These are phyloP conservation scores for Tor tambroides DNA, from an alignment of 2,113 vertebrate genomes.

Conservation along the genomic window DNA sequence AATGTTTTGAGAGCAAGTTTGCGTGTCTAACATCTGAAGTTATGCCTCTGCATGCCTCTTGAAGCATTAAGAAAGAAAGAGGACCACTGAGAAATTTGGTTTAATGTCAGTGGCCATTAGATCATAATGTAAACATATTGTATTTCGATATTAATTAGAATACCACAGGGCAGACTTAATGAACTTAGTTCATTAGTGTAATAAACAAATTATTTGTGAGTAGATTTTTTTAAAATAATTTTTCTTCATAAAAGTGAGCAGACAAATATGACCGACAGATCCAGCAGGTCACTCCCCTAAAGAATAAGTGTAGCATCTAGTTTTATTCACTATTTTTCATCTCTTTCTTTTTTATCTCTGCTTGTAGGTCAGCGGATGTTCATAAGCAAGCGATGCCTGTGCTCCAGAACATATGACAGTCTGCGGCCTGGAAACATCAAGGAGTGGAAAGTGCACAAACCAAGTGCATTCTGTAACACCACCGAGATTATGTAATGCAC, in stretches of 20 bases:
- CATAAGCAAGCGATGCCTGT: not conserved
- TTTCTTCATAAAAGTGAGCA: not conserved
- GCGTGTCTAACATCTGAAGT: too few relatives aligned
- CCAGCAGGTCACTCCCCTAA: not conserved
- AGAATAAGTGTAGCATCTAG: not conserved
- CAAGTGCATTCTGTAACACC: conserved; percentile 29
- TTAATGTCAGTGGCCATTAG: too few relatives aligned
- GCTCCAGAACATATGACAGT: not conserved
- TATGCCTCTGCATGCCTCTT: too few relatives aligned
- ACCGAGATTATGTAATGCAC: conserved; percentile 44
- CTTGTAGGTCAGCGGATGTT: not conserved
- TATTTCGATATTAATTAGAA: too few relatives aligned
- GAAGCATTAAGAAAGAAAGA: too few relatives aligned
- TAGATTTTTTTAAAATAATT: too few relatives aligned
- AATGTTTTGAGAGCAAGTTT: too few relatives aligned
- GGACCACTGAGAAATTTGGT: too few relatives aligned
- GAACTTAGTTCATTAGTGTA: too few relatives aligned
- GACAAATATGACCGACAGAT: not conserved
- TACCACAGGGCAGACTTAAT: too few relatives aligned
- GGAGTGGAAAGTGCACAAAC: not conserved
- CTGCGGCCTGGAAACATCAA: conserved; percentile 4
- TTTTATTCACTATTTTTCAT: not conserved
- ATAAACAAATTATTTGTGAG: too few relatives aligned
- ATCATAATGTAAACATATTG: too few relatives aligned
- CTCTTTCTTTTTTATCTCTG: not conserved